These are phyloP conservation scores for Nezara viridula DNA, from an alignment of 2,888 invertebrate genomes.

Conservation along the genomic window DNA sequence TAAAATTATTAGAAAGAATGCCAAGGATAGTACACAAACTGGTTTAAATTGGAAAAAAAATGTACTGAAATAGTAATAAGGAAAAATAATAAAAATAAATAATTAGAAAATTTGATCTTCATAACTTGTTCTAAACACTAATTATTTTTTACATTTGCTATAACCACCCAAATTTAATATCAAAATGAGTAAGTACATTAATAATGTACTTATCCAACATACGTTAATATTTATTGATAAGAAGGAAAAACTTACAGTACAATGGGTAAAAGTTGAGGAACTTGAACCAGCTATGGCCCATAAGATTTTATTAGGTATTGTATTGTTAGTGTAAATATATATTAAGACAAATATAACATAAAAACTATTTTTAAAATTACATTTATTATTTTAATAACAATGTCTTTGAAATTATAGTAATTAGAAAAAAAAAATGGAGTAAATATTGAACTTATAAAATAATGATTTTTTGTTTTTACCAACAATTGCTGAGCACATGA, in stretches of 20 bases:
- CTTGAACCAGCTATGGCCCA: neutral
- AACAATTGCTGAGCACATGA: neutral
- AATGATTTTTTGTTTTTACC: neutral
- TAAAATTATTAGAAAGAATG: neutral
- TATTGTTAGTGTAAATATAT: neutral
- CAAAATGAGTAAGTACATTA: neutral
- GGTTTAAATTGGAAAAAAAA: neutral
- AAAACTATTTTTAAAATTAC: neutral
- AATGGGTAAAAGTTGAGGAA: conserved; percentile 1
- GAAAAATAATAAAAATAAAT: neutral
- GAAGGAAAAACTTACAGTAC: neutral
- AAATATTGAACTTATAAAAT: neutral
- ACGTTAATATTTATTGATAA: neutral
- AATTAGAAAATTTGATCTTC: neutral
- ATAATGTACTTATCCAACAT: neutral
- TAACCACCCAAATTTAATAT: neutral
- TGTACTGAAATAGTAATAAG: neutral
- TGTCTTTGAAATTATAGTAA: neutral
- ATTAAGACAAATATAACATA: neutral
- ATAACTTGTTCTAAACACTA: neutral
- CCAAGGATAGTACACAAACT: conserved; percentile 11
- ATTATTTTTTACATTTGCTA: neutral
- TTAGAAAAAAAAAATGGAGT: neutral
- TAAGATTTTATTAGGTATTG: neutral
- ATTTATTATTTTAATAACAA: neutral